Base-by-base conservation (phyloP, 2,888 invertebrate genomes). In the Synergus gifuensis region DNA sequence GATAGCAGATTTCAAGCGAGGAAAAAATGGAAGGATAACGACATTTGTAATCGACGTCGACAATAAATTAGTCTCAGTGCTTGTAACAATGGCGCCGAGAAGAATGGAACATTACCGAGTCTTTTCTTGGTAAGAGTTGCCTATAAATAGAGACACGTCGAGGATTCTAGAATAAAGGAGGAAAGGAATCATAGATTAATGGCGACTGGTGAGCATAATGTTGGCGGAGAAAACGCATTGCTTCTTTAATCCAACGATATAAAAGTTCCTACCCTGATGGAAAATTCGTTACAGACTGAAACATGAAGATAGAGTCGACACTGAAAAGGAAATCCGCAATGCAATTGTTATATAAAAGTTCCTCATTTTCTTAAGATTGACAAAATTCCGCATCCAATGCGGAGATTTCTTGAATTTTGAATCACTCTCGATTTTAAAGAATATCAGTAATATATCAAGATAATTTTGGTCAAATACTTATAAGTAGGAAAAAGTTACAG, bases 31-130 rank as follows among this genome's bases (percentile, higher is more conserved):
- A 67, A 18, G 8, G 46, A 69, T 49, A 69, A 28, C 16, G 46
- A 69, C 46, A 69, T 69, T 69, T 69, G 69, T 46, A 69, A 69
- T 69, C 69, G 69, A 69, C 46, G 69, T 69, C 69, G 16, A 22
- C 69, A 69, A 67, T 69, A 49, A 69, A 69, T 49, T 49, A 69
- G 69, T 69, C 69, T 69, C 69, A 14, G 22, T 22, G 46, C 14
- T 22, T 69, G 69, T 49, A 69, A 69, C 69, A 69, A 69, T 69
- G 69, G 46, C 49, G 14, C 16, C 46, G 46, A 69, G 46, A 49
- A 69, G 69, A 69, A 69, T 69, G 28, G 69, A 69, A 49, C 46
- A 44, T 66, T 66, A 66, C 66, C 36, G 18, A 69, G 67, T 69
- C 67, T 69, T 69, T 69, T 69, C 69, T 28, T 28, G 16, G 46